These are phyloP conservation scores for Plemyria rubiginata DNA, from an alignment of 2,888 invertebrate species.

Conservation along the genomic window DNA sequence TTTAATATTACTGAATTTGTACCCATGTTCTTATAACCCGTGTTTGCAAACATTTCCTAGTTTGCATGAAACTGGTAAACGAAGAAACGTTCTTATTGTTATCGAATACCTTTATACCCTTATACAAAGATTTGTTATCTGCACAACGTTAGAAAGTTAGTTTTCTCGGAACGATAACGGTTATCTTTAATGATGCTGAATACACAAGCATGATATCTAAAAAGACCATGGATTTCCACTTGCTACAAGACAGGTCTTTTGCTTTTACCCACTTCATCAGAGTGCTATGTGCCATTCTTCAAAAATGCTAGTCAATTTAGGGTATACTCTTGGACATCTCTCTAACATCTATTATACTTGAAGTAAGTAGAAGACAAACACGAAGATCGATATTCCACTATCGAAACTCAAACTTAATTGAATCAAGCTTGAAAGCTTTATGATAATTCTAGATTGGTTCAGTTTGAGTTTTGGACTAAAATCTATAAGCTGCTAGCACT, in stretches of 20 bases:
- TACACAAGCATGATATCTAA: too few relatives aligned
- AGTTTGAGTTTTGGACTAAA: not conserved
- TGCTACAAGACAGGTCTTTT: too few relatives aligned
- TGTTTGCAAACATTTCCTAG: not conserved
- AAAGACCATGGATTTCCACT: too few relatives aligned
- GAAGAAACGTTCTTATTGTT: not conserved
- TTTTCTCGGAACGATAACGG: too few relatives aligned
- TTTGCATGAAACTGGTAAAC: not conserved
- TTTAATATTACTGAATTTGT: too few relatives aligned
- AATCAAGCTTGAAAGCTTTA: slow-evolving; percentile 4
- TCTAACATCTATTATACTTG: not conserved
- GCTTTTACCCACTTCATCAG: not conserved
- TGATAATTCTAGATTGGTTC: slow-evolving; percentile 2
- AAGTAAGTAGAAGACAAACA: not conserved
- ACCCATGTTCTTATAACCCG: too few relatives aligned
- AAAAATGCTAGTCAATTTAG: not conserved
- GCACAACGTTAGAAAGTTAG: not conserved
- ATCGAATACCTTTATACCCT: not conserved
- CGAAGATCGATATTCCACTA: not conserved
- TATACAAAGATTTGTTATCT: not conserved
- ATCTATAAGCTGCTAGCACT: slow-evolving; percentile 1
- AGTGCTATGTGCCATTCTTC: not conserved
- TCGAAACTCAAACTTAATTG: not conserved
- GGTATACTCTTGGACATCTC: not conserved
- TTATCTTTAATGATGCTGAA: too few relatives aligned